A percentile compares a stretch with the other conserved stretches of the same genome.
Evolutionary conservation across 2,888 invertebrate genomes (phyloP).

Genomic region (Ariolimax columbianus): DNA sequence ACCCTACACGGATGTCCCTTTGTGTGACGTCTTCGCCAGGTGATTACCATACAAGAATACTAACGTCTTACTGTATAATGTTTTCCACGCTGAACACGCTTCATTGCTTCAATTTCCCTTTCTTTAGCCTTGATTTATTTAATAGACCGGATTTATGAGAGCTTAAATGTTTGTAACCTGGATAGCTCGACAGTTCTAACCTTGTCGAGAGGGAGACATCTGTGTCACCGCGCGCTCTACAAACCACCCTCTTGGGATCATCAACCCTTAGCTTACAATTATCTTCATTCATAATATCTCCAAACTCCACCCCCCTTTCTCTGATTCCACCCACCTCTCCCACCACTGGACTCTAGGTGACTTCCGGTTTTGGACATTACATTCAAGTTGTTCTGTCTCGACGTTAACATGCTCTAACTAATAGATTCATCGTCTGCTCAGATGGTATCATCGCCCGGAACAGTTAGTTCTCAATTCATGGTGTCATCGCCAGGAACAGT

Average conservation of each 20-base stretch:
- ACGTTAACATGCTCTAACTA: too few relatives aligned
- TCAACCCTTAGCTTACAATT: not conserved
- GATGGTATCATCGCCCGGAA: too few relatives aligned
- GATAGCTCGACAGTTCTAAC: not conserved
- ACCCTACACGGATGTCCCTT: conserved; percentile 3
- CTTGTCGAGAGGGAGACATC: conserved; percentile 17
- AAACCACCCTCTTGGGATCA: not conserved
- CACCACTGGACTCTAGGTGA: not conserved
- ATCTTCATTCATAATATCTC: not conserved
- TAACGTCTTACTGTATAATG: conserved; percentile 30
- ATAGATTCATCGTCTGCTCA: too few relatives aligned
- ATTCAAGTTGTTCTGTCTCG: not conserved
- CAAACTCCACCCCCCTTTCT: too few relatives aligned
- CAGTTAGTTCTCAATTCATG: too few relatives aligned
- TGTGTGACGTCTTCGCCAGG: not conserved
- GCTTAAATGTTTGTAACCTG: conserved; percentile 9
- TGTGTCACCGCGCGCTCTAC: conserved; percentile 17
- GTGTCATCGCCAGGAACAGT: too few relatives aligned
- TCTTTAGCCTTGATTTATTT: conserved; percentile 38
- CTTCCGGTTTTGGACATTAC: conserved; percentile 18
- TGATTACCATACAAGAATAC: not conserved
- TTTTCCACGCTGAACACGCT: not conserved
- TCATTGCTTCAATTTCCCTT: conserved; percentile 33
- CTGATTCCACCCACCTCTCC: not conserved
- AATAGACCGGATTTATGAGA: conserved; percentile 19